These are phyloP conservation scores for Lapara coniferarum DNA, from an alignment of 2,888 invertebrate genomes.

Conservation along the genomic window DNA sequence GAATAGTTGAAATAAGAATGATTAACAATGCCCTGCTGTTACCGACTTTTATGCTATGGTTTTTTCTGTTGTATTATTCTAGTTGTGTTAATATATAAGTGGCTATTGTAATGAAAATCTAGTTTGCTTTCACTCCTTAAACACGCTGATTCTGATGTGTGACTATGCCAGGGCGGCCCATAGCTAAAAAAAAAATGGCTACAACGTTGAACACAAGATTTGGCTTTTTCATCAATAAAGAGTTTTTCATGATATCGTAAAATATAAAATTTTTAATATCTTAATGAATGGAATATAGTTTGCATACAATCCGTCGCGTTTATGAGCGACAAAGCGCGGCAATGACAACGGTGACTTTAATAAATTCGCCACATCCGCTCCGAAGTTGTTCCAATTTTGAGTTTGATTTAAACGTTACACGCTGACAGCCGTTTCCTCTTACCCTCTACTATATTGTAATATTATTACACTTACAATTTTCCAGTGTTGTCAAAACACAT, in stretches of 20 bases:
- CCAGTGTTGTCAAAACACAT: constrained; percentile 28
- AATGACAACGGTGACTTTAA: constrained; percentile 60
- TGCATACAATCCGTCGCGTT: constrained; percentile 49
- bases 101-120: too few relatives aligned
- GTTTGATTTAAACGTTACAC: constrained; percentile 75
- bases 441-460: constrained; percentile 59
- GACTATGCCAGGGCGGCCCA: too few relatives aligned
- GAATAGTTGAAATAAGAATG: too few relatives aligned
- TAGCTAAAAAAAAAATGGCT: too few relatives aligned
- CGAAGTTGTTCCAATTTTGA: constrained; percentile 81
- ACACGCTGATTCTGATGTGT: too few relatives aligned
- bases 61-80: too few relatives aligned
- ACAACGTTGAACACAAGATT: too few relatives aligned
- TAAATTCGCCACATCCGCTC: constrained; percentile 77
- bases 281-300: constrained; percentile 10
- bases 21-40: too few relatives aligned
- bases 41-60: too few relatives aligned
- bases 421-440: constrained; percentile 78
- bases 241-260: not conserved
- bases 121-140: too few relatives aligned
- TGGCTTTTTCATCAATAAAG: not conserved
- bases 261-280: not conserved
- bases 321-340: constrained; percentile 40
- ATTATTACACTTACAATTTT: constrained; percentile 27
- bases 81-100: too few relatives aligned